Percentiles rank a stretch among this genome's conserved stretches.
Conservation (phyloP, 1,140 invertebrate species). For the Nephotettix cincticeps region DNA sequence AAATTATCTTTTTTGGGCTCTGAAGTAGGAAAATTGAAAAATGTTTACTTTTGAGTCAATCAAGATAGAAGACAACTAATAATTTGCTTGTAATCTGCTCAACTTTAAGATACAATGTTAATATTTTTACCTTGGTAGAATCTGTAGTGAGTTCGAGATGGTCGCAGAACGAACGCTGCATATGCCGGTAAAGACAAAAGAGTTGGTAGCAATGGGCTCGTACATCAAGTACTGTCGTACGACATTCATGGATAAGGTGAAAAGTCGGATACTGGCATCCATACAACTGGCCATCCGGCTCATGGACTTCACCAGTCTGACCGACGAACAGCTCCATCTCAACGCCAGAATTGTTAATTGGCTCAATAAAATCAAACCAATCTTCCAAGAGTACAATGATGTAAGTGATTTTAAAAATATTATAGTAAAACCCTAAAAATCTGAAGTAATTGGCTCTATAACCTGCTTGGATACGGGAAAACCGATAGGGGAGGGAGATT, state of each 20-base stretch:
- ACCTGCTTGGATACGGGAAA: no score
- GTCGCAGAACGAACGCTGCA: constrained; percentile 44
- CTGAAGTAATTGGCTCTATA: no score
- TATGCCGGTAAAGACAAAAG: constrained; percentile 65
- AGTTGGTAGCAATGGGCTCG: constrained; percentile 65
- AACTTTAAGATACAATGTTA: no score
- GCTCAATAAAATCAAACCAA: constrained; percentile 26
- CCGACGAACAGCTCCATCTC: constrained; percentile 61
- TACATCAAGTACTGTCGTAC: constrained; percentile 64
- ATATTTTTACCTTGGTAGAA: no score
- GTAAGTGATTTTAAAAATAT: constrained; percentile 47
- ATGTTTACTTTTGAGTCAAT: no score
- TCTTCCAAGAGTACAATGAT: constrained; percentile 45
- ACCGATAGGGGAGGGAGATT: no score
- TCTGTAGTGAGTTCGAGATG: constrained; percentile 17
- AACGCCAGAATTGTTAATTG: constrained; percentile 22
- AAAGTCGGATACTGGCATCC: constrained; percentile 59
- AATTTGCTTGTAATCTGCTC: no score
- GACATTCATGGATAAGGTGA: constrained; percentile 58
- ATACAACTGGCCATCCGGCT: constrained; percentile 62
- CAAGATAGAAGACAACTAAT: no score
- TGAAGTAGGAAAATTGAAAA: no score
- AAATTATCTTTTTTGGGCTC: no score
- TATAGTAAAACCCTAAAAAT: no score
- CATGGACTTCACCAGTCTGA: constrained; percentile 66